Percentiles rank a stretch among this genome's conserved stretches.
These are phyloP conservation scores for Syritta pipiens DNA, from an alignment of 2,888 invertebrate species.

Conservation along the genomic window DNA sequence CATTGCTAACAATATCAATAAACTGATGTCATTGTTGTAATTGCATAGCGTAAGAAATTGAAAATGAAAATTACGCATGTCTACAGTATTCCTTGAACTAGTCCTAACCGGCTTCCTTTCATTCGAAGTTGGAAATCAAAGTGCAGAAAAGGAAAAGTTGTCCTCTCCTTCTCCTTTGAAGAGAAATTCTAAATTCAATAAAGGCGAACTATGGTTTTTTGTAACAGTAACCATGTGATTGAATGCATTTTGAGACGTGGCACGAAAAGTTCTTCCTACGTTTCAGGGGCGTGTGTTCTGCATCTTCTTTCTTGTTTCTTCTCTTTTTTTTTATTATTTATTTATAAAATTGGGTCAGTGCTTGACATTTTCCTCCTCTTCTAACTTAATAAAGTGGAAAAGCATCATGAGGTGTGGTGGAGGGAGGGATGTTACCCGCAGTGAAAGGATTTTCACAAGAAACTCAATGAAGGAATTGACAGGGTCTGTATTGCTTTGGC, in stretches of 20 bases:
- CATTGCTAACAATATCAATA: not conserved
- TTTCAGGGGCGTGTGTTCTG: conserved; percentile 3
- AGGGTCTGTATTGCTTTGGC: not conserved
- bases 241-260: conserved; percentile 7
- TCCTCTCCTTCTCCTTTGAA: too few relatives aligned
- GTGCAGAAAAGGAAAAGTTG: not conserved
- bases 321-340: too few relatives aligned
- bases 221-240: conserved; percentile 11
- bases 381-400: conserved; percentile 15
- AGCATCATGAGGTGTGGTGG: not conserved
- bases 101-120: conserved; percentile 9
- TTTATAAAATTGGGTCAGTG: conserved; percentile 39
- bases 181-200: conserved; percentile 3
- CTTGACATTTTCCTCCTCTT: conserved; percentile 16
- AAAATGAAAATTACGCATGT: conserved; percentile 7
- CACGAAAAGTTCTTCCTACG: not conserved
- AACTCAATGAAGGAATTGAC: not conserved
- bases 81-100: not conserved
- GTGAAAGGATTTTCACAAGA: not conserved
- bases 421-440: not conserved
- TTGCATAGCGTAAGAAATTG: not conserved
- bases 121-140: not conserved
- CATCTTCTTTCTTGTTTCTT: too few relatives aligned
- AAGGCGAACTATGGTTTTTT: not conserved
- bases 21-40: conserved; percentile 1